Base-by-base conservation (phyloP, 2,113 vertebrate species). In the Polypterus senegalus region DNA sequence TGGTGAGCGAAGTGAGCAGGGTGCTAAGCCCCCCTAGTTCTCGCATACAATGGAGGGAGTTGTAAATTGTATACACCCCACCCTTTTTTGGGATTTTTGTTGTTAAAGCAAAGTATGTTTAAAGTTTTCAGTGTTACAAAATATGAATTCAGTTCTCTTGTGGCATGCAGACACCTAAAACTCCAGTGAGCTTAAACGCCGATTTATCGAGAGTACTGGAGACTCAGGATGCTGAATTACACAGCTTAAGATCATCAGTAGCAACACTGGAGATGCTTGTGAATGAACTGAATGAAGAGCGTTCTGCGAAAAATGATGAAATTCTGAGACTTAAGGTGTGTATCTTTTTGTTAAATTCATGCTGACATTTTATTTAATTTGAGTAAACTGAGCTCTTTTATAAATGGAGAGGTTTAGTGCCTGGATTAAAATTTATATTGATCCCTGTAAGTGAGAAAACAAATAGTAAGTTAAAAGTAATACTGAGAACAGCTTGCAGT, bases 311-410 rank as follows among this genome's bases (percentile, higher is more conserved):
- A 79, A 97, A 93, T n/a, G 81, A 89, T 5, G 93, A 97, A 72
- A 97, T 97, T 47, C 80, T 88, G 60, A 82, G 88, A 63, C 86
- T 97, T 9, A 96, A 94, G 87, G 94, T 93, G 73, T 5, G 3
- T 46, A 5, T 61, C 1, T 11, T 27, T 4, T 44, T 27, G 10
- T 59, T 4, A 45, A 27, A 27, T 27, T 27, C 27, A 27, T 27
- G 27, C 27, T 27, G 27, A 27, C 27, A 27, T 27, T 27, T 27
- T 27, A 27, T 27, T 27, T 27, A 27, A 27, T 27, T 27, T 27
- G 27, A 27, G 27, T 27, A 27, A 27, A 27, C 2, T 27, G 27
- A 27, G 27, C 27, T 27, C 27, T 27, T 27, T 27, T 27, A 27
- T 27, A 27, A 27, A 65, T 43, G 3, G 4, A 55, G 54, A 10